A percentile compares a stretch with the other conserved stretches of the same genome.
Conservation (phyloP, 2,113 vertebrate species). For the Mobula birostris region DNA sequence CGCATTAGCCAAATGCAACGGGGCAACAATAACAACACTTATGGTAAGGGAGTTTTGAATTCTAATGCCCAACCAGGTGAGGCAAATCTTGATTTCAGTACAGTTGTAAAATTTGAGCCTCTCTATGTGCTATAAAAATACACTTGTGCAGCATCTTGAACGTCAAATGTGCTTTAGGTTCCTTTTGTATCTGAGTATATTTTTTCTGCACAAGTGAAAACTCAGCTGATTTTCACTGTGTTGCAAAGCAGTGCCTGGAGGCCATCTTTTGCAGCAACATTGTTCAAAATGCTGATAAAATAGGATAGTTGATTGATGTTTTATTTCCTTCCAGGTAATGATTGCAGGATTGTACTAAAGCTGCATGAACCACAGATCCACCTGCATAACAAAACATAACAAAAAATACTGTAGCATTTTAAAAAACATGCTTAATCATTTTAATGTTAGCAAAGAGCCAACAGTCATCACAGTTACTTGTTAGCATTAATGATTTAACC, state of each 20-base stretch:
- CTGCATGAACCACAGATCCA: background rate
- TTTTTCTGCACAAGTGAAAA: background rate
- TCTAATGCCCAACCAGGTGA: background rate
- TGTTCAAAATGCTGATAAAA: background rate
- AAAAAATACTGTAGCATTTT: background rate
- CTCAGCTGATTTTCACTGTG: background rate
- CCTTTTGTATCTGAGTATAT: background rate
- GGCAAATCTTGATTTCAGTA: background rate
- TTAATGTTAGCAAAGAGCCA: background rate
- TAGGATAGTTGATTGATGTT: background rate
- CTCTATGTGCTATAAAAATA: background rate
- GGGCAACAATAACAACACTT: background rate
- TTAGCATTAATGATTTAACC: background rate
- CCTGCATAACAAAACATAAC: background rate
- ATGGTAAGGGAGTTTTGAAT: background rate
- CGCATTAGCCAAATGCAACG: background rate
- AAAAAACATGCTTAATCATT: background rate
- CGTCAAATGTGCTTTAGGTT: background rate
- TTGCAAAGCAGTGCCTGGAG: background rate
- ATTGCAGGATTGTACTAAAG: background rate
- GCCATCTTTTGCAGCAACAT: background rate
- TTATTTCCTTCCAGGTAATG: slow-evolving; percentile 14
- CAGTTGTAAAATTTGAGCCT: background rate
- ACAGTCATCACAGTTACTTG: background rate
- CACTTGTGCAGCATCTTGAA: background rate